Percentiles rank a stretch among this genome's conserved stretches.
These are phyloP conservation scores for Cyanocitta stelleri DNA, from an alignment of 2,113 vertebrate species.

Conservation along the genomic window DNA sequence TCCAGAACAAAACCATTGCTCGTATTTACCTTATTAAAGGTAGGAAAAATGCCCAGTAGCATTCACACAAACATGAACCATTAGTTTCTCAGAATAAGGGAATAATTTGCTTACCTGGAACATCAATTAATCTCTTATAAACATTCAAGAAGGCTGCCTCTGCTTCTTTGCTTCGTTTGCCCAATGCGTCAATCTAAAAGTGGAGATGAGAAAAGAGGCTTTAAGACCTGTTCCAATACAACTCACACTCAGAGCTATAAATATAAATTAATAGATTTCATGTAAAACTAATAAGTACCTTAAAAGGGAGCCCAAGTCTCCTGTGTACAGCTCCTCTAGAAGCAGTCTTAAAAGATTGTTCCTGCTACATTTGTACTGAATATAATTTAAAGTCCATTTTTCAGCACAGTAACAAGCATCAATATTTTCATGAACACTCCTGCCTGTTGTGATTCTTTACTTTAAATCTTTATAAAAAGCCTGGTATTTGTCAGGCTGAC, in stretches of 20 bases:
- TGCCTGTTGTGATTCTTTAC: not conserved
- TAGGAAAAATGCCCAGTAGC: not conserved
- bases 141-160: constrained; percentile 98
- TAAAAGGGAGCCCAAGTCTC: not conserved
- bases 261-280: not conserved
- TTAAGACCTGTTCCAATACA: constrained; percentile 9
- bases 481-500: not conserved
- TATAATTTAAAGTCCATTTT: not conserved
- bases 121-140: constrained; percentile 98
- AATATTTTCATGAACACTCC: not conserved
- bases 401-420: not conserved
- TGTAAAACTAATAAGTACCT: not conserved
- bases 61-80: not conserved
- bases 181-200: constrained; percentile 92
- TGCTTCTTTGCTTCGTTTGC: constrained; percentile 98
- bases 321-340: not conserved
- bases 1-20: not conserved
- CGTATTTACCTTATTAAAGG: not conserved
- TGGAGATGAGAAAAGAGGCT: not conserved
- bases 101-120: constrained; percentile 85
- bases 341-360: not conserved
- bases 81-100: not conserved
- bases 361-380: not conserved
- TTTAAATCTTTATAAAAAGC: not conserved
- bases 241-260: not conserved